Evolutionary conservation across 2,888 invertebrate genomes (phyloP), one percentile per base, ranked within the genome.

Genomic region (Nemotelus pantherinus): DNA sequence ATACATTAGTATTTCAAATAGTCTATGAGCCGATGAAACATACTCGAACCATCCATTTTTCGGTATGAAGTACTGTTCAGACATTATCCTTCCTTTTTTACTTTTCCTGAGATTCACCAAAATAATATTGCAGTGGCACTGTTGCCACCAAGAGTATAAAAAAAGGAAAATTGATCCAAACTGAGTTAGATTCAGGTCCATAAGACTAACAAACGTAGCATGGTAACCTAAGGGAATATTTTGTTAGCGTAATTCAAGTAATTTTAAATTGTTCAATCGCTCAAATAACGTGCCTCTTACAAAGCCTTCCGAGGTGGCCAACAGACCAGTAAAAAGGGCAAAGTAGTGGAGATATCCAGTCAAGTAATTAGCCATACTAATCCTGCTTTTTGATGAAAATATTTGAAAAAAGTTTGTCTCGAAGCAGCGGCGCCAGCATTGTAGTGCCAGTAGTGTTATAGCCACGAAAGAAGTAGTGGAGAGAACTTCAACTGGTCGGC

Each of bases 11-110:
- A 95, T 90, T 85, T 96, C 96, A 78, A 93, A 93, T 82, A 93
- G 88, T 85, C 94, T 92, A 82, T 97, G 94, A 0, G 97, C 97
- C 78, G 94, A 93, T 0, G 96, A 95, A 0, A 97, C 89, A 78
- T 90, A 89, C 48, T 94, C 89, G 84, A 97, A 98, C 86, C 93
- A 89, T 70, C 93, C 93, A 0, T 95, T 95, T 53, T 88, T 85
- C 0, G 96, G 96, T 81, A 96, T 87, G 79, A 91, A 89, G 85
- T 97, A 93, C 25, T 90, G 90, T 77, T 92, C 91, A 0, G 92
- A 92, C 0, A 92, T 89, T 0, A 94, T 89, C 80, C 89, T 84
- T 2, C 94, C 94, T 80, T 82, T 82, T 82, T 90, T 88, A 85
- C 94, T 91, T 88, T 92, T 95, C 5, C 98, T 89, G 63, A 97